Percentiles rank a stretch among this genome's conserved stretches.
Evolutionary conservation across 2,797 vertebrate genomes (phyloP).

Genomic region (Pteronotus mesoamericanus): DNA sequence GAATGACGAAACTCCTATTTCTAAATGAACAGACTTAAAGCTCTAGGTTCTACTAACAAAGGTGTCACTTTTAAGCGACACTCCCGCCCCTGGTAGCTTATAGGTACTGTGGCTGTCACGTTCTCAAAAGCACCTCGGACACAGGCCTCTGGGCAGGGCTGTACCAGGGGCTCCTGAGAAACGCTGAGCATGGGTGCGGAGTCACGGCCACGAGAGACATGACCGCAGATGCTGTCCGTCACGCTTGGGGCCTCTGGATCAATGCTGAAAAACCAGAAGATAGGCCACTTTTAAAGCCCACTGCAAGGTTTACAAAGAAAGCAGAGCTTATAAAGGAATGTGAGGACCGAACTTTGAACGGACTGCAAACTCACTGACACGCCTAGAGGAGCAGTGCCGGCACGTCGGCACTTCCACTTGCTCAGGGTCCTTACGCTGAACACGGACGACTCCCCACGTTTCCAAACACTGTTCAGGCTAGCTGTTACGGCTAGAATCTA

Average conservation of each 20-base stretch:
- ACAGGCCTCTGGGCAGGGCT: too few relatives aligned
- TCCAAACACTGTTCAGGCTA: neutral
- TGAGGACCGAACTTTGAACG: neutral
- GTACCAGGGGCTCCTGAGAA: too few relatives aligned
- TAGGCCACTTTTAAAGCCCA: neutral
- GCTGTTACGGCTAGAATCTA: neutral
- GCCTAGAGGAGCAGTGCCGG: too few relatives aligned
- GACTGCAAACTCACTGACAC: neutral
- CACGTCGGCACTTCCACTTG: rapidly evolving
- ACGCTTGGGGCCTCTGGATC: neutral
- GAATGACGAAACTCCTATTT: neutral
- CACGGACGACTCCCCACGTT: too few relatives aligned
- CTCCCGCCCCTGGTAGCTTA: neutral
- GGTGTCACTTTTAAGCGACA: neutral
- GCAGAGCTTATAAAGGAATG: too few relatives aligned
- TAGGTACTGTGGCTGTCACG: neutral
- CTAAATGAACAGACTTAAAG: neutral
- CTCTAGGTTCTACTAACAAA: neutral
- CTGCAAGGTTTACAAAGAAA: neutral
- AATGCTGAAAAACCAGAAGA: neutral
- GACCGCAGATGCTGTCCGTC: rapidly evolving
- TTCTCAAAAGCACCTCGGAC: neutral
- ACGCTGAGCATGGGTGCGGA: rapidly evolving
- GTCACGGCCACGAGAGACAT: neutral
- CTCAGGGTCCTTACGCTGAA: rapidly evolving